Evolutionary conservation across 2,113 vertebrate genomes (phyloP), one percentile per base, ranked within the genome.

Genomic region (Apistogramma diplotaenia): DNA sequence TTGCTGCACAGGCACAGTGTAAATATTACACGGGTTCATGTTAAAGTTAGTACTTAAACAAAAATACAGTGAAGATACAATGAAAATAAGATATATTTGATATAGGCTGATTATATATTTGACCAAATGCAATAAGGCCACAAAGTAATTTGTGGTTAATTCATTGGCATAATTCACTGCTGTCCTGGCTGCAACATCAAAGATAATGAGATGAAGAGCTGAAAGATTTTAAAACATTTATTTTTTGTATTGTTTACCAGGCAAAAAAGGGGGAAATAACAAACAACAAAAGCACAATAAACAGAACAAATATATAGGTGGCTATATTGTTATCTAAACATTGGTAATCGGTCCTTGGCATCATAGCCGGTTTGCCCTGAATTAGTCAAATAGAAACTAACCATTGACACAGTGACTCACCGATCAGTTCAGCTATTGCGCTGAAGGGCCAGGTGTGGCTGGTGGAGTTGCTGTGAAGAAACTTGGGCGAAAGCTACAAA

Each of bases 401-500:
- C 61, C 0, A 37, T 23, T 6, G 8, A 11, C 1, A 3, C n/a
- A 18, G 62, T 56, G 86, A 97, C 97, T 90, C 95, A 99, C 98
- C 98, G 89, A 99, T 97, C 76, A 99, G 96, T 81, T 99, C 98
- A 75, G 98, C 98, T 53, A 99, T 95, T 55, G 98, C 98, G 72
- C 98, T 97, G 94, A 99, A 99, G 43, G 98, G 97, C 97, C 97
- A 97, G 21, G 97, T 99, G 92, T 99, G 98, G 91, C 98, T 99
- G 86, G 98, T 99, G 55, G 98, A 99, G 93, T 99, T 99, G 89
- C 96, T 94, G 77, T 99, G 97, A 90, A 99, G 94, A 91, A 94
- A 99, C 90, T 96, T 97, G 18, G 97, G 97, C 84, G 91, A 96
- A 76, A 99, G 95, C 98, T 99, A 92, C 72, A 96, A 96, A 10